phyloP scores from a whole-genome alignment of 2,113 vertebrate species.

The Larimichthys polyactis region DNA sequence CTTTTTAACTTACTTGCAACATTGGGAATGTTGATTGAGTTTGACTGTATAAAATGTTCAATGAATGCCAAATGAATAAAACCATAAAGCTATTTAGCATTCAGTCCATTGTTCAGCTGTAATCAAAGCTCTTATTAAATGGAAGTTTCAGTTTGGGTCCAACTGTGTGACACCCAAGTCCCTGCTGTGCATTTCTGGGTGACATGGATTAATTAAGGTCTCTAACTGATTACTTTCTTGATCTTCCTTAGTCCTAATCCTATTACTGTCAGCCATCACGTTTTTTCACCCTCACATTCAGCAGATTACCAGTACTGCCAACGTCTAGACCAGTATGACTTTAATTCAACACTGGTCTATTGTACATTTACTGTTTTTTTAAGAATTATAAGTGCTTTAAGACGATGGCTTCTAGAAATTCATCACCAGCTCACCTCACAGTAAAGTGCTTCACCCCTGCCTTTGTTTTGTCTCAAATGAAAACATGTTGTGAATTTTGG shows the following conservation, averaged over 20 bases:
- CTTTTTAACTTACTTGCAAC: constrained; percentile 1
- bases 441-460: neutral
- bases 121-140: constrained; percentile 50
- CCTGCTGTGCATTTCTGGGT: constrained; percentile 65
- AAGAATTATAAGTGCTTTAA: constrained; percentile 1
- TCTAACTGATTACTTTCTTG: constrained; percentile 57
- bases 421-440: neutral
- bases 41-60: neutral
- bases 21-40: neutral
- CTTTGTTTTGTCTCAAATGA: neutral
- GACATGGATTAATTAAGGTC: constrained; percentile 64
- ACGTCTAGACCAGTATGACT: constrained; percentile 15
- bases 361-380: neutral
- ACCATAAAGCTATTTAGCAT: neutral
- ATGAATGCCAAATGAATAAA: neutral
- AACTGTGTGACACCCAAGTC: constrained; percentile 33
- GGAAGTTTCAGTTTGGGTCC: constrained; percentile 51
- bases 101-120: constrained; percentile 26
- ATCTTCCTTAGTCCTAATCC: constrained; percentile 74
- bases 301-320: constrained; percentile 7
- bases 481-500: neutral
- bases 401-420: neutral
- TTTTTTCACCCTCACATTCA: constrained; percentile 51
- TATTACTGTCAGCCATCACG: constrained; percentile 65
- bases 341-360: neutral